Conservation (phyloP, 2,113 vertebrate species). For the Perca schrenkii region DNA sequence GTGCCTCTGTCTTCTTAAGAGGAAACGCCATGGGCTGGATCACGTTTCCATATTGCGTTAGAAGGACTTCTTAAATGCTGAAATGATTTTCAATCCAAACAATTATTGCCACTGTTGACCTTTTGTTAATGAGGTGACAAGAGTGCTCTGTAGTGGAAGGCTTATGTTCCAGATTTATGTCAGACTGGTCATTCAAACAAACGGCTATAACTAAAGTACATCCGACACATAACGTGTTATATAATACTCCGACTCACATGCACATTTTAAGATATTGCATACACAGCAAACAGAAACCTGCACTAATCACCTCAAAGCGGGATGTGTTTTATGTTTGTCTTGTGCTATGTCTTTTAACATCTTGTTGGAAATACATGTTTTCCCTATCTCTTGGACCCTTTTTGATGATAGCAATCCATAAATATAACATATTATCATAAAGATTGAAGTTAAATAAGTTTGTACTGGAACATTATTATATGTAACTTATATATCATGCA, state of each 20-base stretch:
- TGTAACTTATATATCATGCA: background rate
- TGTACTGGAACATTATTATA: background rate
- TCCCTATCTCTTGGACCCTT: no score
- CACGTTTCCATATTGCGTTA: background rate
- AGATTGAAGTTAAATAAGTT: constrained; percentile 19
- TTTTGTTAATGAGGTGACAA: constrained; percentile 14
- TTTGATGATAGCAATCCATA: background rate
- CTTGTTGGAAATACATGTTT: no score
- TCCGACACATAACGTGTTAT: constrained; percentile 20
- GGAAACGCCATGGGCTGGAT: background rate
- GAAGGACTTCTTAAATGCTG: constrained; percentile 12
- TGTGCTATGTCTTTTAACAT: background rate
- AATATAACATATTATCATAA: background rate
- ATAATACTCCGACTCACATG: background rate
- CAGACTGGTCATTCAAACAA: constrained; percentile 36
- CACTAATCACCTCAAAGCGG: constrained; percentile 26
- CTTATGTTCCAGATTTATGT: constrained; percentile 30
- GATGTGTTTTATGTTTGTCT: background rate
- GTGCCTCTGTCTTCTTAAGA: background rate
- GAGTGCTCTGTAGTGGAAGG: background rate
- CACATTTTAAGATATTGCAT: background rate
- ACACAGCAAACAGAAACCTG: background rate
- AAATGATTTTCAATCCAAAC: constrained; percentile 14
- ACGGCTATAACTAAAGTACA: constrained; percentile 34
- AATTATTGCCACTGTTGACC: constrained; percentile 2